Conservation (phyloP, 2,113 vertebrate genomes). For the Gallinago jamesoni region DNA sequence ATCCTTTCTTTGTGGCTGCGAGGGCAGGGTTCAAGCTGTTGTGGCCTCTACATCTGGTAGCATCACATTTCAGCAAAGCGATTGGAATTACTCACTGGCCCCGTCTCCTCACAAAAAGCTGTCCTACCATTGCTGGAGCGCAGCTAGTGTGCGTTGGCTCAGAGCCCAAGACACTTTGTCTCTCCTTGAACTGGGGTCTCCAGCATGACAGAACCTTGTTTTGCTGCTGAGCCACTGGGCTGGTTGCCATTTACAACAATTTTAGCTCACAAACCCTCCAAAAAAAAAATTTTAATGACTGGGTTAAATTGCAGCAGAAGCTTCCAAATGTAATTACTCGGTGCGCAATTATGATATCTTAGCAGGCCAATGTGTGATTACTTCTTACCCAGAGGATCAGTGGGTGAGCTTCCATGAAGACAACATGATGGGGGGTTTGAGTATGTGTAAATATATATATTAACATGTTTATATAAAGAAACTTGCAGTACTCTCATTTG, state of each 20-base stretch:
- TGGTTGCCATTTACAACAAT: slow-evolving; percentile 46
- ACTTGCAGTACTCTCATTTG: background rate
- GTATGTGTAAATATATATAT: background rate
- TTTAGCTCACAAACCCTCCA: slow-evolving; percentile 52
- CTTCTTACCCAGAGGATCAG: slow-evolving; percentile 15
- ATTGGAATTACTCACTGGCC: slow-evolving; percentile 2
- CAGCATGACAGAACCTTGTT: slow-evolving; percentile 47
- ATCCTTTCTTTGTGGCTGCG: slow-evolving; percentile 57
- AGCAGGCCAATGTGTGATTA: slow-evolving; percentile 36
- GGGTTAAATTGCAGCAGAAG: slow-evolving; percentile 58
- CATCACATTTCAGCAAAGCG: slow-evolving; percentile 21
- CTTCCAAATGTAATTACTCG: slow-evolving; percentile 53
- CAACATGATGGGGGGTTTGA: background rate
- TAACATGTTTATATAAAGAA: background rate
- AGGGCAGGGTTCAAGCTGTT: slow-evolving; percentile 46
- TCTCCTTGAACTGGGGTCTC: slow-evolving; percentile 57
- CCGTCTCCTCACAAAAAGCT: slow-evolving; percentile 23
- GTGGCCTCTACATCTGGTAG: slow-evolving; percentile 51
- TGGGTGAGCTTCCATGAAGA: slow-evolving; percentile 18
- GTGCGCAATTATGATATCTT: slow-evolving; percentile 43
- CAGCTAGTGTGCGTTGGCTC: slow-evolving; percentile 21
- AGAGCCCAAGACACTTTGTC: slow-evolving; percentile 15
- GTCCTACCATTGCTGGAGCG: background rate
- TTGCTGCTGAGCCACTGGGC: slow-evolving; percentile 38
- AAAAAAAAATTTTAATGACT: slow-evolving; percentile 51